phyloP scores from a whole-genome alignment of 2,797 vertebrate genomes.

The Loriculus beryllinus region DNA sequence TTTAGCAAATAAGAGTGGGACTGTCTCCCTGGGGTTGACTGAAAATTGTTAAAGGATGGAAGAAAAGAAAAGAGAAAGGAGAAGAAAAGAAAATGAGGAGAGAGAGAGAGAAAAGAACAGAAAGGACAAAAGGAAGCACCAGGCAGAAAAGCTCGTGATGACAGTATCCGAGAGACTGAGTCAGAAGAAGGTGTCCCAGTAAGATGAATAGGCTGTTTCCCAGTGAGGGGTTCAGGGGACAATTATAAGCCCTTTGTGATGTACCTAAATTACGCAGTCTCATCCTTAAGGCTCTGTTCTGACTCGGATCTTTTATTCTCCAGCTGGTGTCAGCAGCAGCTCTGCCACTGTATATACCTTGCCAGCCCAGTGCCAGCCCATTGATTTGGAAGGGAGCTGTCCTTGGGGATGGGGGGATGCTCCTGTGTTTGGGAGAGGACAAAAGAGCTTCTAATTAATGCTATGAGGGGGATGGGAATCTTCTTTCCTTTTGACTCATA shows the following conservation, averaged over 20 bases:
- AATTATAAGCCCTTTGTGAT: background rate
- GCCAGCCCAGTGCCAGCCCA: accelerated
- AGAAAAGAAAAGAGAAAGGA: background rate
- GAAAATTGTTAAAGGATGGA: background rate
- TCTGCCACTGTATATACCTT: background rate
- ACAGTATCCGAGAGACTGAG: background rate
- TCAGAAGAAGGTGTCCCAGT: background rate
- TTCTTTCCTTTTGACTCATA: background rate
- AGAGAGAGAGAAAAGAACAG: background rate
- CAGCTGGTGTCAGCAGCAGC: background rate
- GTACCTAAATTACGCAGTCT: background rate
- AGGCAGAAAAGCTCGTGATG: background rate
- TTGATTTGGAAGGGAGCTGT: background rate
- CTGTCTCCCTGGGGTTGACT: constrained; percentile 37
- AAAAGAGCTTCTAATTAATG: background rate
- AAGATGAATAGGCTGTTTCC: background rate
- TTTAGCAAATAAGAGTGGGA: constrained; percentile 64
- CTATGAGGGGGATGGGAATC: background rate
- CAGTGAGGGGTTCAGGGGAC: background rate
- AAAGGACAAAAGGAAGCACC: background rate
- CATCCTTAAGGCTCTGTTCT: background rate
- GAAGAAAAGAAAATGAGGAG: background rate
- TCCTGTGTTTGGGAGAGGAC: background rate
- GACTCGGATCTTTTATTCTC: background rate
- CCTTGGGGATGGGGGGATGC: background rate